Evolutionary conservation across 2,113 vertebrate species (phyloP).

Genomic region (Prietella phreatophila): DNA sequence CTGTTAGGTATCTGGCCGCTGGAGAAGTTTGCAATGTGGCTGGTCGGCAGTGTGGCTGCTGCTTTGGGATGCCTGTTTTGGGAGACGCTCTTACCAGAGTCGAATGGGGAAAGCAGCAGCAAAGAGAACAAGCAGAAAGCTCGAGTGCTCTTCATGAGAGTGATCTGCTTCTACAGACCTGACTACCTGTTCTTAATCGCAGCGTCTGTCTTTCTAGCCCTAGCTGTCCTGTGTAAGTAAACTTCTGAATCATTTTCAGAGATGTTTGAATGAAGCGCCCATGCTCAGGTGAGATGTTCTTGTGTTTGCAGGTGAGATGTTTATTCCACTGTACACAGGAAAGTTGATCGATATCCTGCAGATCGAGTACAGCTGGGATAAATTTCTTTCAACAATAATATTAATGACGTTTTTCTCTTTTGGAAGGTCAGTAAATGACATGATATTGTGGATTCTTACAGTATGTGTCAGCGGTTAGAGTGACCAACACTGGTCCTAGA

Average conservation of each 20-base stretch:
- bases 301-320: constrained; percentile 66
- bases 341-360: constrained; percentile 80
- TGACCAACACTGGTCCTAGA: neutral
- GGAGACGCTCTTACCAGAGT: constrained; percentile 65
- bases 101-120: neutral
- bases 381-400: constrained; percentile 67
- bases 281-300: constrained; percentile 11
- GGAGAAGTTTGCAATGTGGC: constrained; percentile 56
- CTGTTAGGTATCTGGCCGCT: neutral
- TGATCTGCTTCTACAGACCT: constrained; percentile 54
- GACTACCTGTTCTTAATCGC: constrained; percentile 54
- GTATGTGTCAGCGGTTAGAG: neutral
- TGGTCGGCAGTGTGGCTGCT: constrained; percentile 52
- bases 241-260: neutral
- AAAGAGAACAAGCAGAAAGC: constrained; percentile 53
- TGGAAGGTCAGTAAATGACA: constrained; percentile 66
- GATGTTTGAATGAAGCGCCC: neutral
- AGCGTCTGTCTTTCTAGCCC: constrained; percentile 67
- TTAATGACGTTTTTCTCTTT: constrained; percentile 75
- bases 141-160: constrained; percentile 63
- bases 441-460: neutral
- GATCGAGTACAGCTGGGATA: constrained; percentile 54
- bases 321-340: constrained; percentile 75
- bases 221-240: constrained; percentile 74
- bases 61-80: constrained; percentile 67